Evolutionary conservation across 2,888 invertebrate genomes (phyloP), one percentile per base, ranked within the genome.

Genomic region (Drosophila seclusa): DNA sequence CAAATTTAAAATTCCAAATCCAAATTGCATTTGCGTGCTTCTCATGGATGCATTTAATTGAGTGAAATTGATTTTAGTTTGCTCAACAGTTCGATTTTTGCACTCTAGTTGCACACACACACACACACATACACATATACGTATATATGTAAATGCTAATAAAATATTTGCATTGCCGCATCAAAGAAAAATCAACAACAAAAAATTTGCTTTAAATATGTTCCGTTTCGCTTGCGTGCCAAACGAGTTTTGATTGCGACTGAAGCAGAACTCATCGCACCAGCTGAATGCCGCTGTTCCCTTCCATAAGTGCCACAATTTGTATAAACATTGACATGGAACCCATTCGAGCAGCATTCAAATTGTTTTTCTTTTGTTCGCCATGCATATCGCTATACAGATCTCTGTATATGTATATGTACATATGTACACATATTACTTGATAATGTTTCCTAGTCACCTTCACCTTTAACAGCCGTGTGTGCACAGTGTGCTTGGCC

Each of bases 61-160:
- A 82, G 84, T 84, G 89, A 89, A 89, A 85, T 85, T 89, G 85
- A 89, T 85, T 89, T 83, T 57, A 66, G 75, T 83, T 81, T 77
- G 78, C 68, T 73, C 72, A 69, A 59, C 64, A 65, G 13, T 73
- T 69, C 80, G 67, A 81, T 76, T 82, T 72, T 66, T 70, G 45
- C 68, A 79, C 79, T 84, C 68, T 63, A 78, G 70, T 73, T 78
- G 68, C 73, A 63, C 78, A 73, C 70, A 54, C 31, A 54, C 32
- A 45, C 21, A n/a, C 7, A 29, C 29, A 7, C 29, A 29, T 1
- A 29, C 1, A 29, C 1, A 7, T 16, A 63, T 8, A 31, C 7
- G 0, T 13, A 16, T 13, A 27, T 8, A 50, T 29, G 7, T 4
- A 45, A 42, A 63, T 38, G 72, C 34, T 58, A 64, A 45, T 50